A percentile compares a stretch with the other conserved stretches of the same genome.
Evolutionary conservation across 92 coral and sea anemone genomes (phyloP).

Genomic region (Parazoanthus atlanticus): DNA sequence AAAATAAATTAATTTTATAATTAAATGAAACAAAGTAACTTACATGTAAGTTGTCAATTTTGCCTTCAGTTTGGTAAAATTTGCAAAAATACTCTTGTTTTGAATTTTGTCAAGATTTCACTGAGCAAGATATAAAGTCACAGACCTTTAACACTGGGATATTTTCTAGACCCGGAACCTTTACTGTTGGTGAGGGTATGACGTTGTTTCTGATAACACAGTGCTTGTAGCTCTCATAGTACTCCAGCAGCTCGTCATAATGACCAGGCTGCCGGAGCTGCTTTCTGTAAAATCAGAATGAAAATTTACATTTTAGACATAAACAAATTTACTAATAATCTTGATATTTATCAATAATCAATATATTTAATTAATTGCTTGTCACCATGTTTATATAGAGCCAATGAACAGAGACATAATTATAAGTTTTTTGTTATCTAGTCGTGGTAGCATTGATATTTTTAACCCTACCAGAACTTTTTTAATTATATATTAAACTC

Average conservation of each 20-base stretch:
- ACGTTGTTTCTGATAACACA: slow-evolving; percentile 89
- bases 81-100: neutral
- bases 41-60: neutral
- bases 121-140: neutral
- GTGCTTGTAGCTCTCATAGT: slow-evolving; percentile 83
- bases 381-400: too few relatives aligned
- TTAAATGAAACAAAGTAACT: too few relatives aligned
- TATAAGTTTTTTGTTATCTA: too few relatives aligned
- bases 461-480: too few relatives aligned
- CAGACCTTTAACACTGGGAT: slow-evolving; percentile 91
- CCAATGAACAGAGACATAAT: too few relatives aligned
- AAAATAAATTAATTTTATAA: too few relatives aligned
- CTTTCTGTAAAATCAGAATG: slow-evolving; percentile 57
- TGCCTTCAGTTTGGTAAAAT: neutral
- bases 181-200: slow-evolving; percentile 86
- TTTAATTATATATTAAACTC: neutral
- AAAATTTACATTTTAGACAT: neutral
- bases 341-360: too few relatives aligned
- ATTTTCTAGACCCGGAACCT: slow-evolving; percentile 90
- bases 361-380: too few relatives aligned
- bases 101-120: neutral
- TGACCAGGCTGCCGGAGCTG: slow-evolving; percentile 92
- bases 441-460: too few relatives aligned
- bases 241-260: slow-evolving; percentile 78
- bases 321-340: neutral